Evolutionary conservation across 2,113 vertebrate species (phyloP), one percentile per base, ranked within the genome.

Genomic region (Rhombomys opimus): DNA sequence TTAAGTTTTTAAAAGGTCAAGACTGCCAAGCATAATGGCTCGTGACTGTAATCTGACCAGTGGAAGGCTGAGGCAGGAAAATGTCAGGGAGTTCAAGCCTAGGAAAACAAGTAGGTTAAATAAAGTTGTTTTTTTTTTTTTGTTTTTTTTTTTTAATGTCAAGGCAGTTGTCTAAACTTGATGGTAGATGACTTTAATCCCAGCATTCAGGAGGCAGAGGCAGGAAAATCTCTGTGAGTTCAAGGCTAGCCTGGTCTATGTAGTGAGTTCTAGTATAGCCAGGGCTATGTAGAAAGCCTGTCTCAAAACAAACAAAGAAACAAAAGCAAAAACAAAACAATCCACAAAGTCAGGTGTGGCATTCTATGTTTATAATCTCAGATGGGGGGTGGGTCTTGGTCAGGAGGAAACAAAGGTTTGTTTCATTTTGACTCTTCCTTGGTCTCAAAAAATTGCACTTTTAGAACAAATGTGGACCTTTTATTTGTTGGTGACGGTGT

Each of bases 391-490:
- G 46, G 46, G 46, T 46, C 41, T 63, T 35, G 35, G 3, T 65
- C 32, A 65, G 89, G 73, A 2, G 13, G 14, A 92, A 50, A 89
- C 15, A 70, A 91, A 87, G 50, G 18, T 90, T 80, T 93, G 59
- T 91, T 92, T 82, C 38, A 72, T 61, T 85, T 13, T 22, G 30
- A 73, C 38, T 88, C 63, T 4, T 81, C 46, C 54, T 82, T 25
- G 68, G n/a, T 72, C 73, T 94, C 86, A 57, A 89, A 90, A 73
- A 89, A 77, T 89, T 73, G 70, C 14, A 3, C 38, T 15, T 92
- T 67, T 67, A 27, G 23, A 61, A 61, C 59, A 61, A 61, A 61
- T 61, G 3, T 61, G 17, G 17, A 61, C 57, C 59, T 61, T 46
- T 61, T 61, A 22, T 68, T 68, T 68, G 30, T 25, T 30, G 23